Conservation (phyloP, 1,140 invertebrate genomes). For the Leucophenga varia region DNA sequence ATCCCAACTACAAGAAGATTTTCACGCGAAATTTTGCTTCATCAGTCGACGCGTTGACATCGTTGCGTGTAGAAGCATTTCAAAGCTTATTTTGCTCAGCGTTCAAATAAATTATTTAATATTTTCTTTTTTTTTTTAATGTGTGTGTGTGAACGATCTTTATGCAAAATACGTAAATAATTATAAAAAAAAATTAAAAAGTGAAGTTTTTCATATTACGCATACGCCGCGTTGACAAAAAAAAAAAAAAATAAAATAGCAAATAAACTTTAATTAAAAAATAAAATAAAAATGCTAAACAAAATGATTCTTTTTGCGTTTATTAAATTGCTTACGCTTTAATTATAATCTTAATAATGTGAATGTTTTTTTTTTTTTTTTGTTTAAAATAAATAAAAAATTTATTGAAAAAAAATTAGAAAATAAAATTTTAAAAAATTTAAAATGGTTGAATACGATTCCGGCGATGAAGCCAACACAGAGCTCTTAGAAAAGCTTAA, state of each 20-base stretch:
- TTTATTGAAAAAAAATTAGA: no score
- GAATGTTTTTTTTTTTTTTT: no score
- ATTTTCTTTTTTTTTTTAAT: neutral
- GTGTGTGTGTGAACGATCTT: constrained; percentile 3
- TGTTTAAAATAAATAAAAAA: no score
- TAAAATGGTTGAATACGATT: constrained; percentile 36
- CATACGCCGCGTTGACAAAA: constrained; percentile 9
- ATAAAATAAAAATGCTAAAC: no score
- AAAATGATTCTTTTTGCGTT: no score
- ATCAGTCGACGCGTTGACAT: constrained; percentile 33
- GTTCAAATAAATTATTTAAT: neutral
- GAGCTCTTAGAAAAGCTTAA: constrained; percentile 52
- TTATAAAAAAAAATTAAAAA: no score
- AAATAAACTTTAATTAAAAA: constrained; percentile 3
- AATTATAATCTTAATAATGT: no score
- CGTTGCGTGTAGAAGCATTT: constrained; percentile 21
- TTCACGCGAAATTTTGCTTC: constrained; percentile 6
- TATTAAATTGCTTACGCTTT: no score
- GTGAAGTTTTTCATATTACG: no score
- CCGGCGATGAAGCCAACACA: constrained; percentile 46
- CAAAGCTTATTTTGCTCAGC: constrained; percentile 6
- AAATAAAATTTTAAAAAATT: no score
- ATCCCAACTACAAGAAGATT: neutral
- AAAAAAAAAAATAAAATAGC: no score
- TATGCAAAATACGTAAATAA: no score